These are phyloP conservation scores for Temnothorax ravouxi DNA, from an alignment of 2,888 invertebrate species.

Conservation along the genomic window DNA sequence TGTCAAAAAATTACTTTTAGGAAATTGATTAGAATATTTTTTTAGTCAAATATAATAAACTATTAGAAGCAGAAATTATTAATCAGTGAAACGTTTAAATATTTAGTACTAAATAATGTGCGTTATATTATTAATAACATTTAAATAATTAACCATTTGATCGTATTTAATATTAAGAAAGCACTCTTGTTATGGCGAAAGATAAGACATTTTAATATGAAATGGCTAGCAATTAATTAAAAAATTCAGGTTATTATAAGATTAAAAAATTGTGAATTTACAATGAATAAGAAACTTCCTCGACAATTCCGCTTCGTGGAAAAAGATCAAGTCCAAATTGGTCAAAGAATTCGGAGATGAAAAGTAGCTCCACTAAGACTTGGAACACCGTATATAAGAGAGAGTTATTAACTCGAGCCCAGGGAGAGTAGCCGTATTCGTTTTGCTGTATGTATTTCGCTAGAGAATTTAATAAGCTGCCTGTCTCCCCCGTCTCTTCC, in stretches of 20 bases:
- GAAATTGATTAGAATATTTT: neutral
- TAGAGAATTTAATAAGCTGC: constrained; percentile 55
- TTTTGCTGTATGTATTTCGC: constrained; percentile 47
- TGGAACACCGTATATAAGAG: constrained; percentile 24
- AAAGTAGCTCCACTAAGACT: constrained; percentile 19
- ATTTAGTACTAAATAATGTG: neutral
- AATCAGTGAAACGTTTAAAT: neutral
- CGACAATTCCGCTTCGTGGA: neutral
- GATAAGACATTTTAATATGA: neutral
- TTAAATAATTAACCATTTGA: neutral
- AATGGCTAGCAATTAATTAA: constrained; percentile 4
- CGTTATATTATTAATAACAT: neutral
- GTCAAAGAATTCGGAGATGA: constrained; percentile 33
- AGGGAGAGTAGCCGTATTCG: constrained; percentile 39
- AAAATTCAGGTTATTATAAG: neutral
- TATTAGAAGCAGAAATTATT: neutral
- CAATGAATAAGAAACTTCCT: neutral
- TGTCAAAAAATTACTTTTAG: neutral
- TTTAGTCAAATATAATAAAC: neutral
- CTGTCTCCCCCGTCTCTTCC: neutral
- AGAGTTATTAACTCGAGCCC: constrained; percentile 44
- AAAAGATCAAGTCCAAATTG: constrained; percentile 24
- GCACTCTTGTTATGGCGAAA: neutral
- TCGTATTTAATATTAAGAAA: neutral
- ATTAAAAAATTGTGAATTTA: constrained; percentile 1